Evolutionary conservation across 1,140 invertebrate genomes (phyloP), one percentile per base, ranked within the genome.

Genomic region (Drosophila sechellia): DNA sequence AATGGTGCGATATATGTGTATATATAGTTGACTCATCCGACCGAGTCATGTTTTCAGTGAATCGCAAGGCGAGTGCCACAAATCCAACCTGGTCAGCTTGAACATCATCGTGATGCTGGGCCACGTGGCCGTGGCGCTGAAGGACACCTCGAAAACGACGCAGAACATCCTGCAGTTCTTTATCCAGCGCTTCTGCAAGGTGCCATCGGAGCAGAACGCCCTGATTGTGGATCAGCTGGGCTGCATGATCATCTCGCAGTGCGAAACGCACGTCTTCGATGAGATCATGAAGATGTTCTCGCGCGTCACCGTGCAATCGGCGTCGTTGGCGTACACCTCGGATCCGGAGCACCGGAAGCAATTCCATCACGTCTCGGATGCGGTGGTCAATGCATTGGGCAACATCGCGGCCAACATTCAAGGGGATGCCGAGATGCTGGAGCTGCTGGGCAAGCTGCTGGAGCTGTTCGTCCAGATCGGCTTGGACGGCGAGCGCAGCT

Each of bases 201-300:
- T 97, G 4, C 97, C 97, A 0, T 96, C 96, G 10, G 94, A 95
- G 31, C 94, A 99, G 46, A 98, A 99, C 92, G 96, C 96, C 2
- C 93, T 99, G 6, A 99, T 99, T 86, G 97, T 99, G 11, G 98
- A 99, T 92, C 98, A 99, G 92, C 93, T 99, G 15, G 98, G 98
- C 10, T 98, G 97, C 90, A 99, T 99, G 96, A 96, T 99, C 50
- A 97, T 99, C 43, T 97, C 97, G 4, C 96, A 97, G 84, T 97
- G 96, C 75, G 96, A 97, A 57, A 93, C 94, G 11, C 94, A 95
- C 43, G 96, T 99, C 12, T 98, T 98, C 89, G 97, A 98, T 75
- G 97, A 98, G 90, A 98, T 99, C 35, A 98, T 99, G 97, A 96
- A 97, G 83, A 98, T 99, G 96, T 99, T 99, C 93, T 98, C 97